Evolutionary conservation across 2,888 invertebrate species (phyloP), one percentile per base, ranked within the genome.

Genomic region (Mechanitis mazaeus): DNA sequence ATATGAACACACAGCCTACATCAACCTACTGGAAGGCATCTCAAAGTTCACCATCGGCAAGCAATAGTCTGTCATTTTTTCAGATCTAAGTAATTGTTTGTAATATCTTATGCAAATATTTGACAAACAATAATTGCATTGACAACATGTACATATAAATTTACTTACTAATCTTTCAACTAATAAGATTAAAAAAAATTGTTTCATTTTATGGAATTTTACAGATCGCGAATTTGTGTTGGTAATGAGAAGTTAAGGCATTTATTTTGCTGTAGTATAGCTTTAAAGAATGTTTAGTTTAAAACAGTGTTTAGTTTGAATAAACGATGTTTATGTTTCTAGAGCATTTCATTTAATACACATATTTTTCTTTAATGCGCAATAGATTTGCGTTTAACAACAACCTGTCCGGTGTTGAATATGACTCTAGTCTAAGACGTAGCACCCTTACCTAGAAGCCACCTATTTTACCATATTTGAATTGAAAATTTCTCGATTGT

Each of bases 1-100:
- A 1, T 98, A 98, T 79, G 99, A 99, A 84, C 98, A 99, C 82
- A 91, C 94, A 2, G 94, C 95, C 2, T 99, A 99, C 84, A 95
- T 99, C 78, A 93, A 93, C 63, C 91, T 99, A 42, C 90, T 99
- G 59, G 96, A 97, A 82, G 93, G 94, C 53, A 90, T 98, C 57
- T 97, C 97, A 59, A 95, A 95, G 72, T 98, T 98, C 86, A 95
- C 96, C 59, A 91, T 93, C 64, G 93, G 92, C 71, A 94, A 90
- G 71, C 74, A 85, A 70, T 78, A 76, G 63, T 61, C 47, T 31
- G 56, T 45, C 6, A 46, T 20, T 46, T 20, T 47, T 60, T 56
- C 6, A 46, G 45, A 46, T 35, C 33, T 50, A 31, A 46, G 45
- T 58, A 54, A 31, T 60, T n/a, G 12, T 64, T 59, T 61, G 65